Percentiles rank a stretch among this genome's conserved stretches.
phyloP scores from a whole-genome alignment of 2,888 invertebrate genomes.

The Conus canariensis region DNA sequence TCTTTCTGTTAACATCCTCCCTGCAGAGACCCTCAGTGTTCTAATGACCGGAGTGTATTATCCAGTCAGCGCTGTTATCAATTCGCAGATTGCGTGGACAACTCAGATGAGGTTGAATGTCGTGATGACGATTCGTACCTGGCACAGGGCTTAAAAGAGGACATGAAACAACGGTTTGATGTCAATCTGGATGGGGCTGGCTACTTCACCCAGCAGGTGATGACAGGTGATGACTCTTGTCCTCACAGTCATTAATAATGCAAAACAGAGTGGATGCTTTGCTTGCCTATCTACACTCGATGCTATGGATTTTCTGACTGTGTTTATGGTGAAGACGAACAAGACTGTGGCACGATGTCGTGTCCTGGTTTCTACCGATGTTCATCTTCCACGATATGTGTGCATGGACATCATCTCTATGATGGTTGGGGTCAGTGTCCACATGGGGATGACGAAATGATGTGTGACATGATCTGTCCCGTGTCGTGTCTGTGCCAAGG shows the following conservation, averaged over 20 bases:
- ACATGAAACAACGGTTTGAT: neutral
- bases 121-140: neutral
- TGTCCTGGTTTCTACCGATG: slow-evolving; percentile 19
- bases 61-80: neutral
- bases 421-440: slow-evolving; percentile 17
- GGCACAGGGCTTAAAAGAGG: neutral
- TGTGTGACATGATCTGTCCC: slow-evolving; percentile 10
- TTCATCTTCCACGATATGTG: neutral
- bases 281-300: slow-evolving; percentile 2
- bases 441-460: neutral
- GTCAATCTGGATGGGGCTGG: neutral
- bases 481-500: neutral
- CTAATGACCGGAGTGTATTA: neutral
- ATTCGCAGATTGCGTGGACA: neutral
- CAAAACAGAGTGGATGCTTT: neutral
- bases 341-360: neutral
- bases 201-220: neutral
- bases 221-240: neutral
- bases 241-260: neutral
- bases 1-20: neutral
- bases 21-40: neutral
- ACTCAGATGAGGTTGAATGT: neutral
- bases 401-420: neutral
- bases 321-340: neutral
- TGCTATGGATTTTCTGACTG: slow-evolving; percentile 20